Evolutionary conservation across 2,113 vertebrate genomes (phyloP).

Genomic region (Lophura nycthemera): DNA sequence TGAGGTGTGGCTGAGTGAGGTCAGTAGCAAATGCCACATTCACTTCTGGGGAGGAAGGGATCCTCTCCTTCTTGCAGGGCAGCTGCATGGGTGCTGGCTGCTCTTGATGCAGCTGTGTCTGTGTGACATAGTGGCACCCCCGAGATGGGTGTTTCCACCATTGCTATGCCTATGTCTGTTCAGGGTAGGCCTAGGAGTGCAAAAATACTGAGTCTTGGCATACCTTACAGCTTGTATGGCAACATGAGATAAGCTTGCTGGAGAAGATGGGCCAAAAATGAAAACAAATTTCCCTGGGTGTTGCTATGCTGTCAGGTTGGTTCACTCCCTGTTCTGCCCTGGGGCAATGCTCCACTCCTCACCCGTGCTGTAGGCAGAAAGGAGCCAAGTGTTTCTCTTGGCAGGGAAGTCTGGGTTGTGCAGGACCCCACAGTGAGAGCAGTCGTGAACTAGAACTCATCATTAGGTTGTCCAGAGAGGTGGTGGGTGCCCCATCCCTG

Average conservation of each 20-base stretch:
- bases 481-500: too few species aligned
- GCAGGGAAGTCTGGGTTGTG: not conserved
- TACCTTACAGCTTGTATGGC: conserved; percentile 9
- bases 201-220: conserved; percentile 11
- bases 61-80: not conserved
- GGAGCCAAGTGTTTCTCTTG: conserved; percentile 44
- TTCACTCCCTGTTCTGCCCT: conserved; percentile 50
- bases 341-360: not conserved
- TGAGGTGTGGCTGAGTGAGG: not conserved
- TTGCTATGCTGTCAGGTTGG: conserved; percentile 48
- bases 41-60: fast-evolving
- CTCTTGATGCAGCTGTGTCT: not conserved
- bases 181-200: not conserved
- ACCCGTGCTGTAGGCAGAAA: conserved; percentile 41
- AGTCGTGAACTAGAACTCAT: not conserved
- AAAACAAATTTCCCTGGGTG: conserved; percentile 29
- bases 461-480: too few species aligned
- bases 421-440: conserved; percentile 32
- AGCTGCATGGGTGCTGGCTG: not conserved
- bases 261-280: conserved; percentile 8
- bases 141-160: fast-evolving
- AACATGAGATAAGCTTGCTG: conserved; percentile 13
- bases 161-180: not conserved
- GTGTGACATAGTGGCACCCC: not conserved
- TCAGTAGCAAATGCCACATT: not conserved